Conservation (phyloP, 2,888 invertebrate species). For the Scaptomyza caliginosa region DNA sequence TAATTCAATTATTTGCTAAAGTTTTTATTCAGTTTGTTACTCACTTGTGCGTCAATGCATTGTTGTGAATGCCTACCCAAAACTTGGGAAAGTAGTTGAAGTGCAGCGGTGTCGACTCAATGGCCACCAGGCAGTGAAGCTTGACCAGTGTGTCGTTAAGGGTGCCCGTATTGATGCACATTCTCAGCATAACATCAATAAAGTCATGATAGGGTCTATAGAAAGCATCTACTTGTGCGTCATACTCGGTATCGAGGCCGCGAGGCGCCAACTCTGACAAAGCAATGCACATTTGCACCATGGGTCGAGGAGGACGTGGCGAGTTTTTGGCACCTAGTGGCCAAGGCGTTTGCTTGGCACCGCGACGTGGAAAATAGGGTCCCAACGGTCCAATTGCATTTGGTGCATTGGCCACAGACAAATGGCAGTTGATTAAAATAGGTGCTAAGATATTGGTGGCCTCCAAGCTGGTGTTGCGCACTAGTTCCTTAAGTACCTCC, state of each 20-base stretch:
- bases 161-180: conserved; percentile 94
- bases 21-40: conserved; percentile 21
- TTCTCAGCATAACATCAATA: conserved; percentile 92
- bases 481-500: conserved; percentile 85
- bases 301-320: conserved; percentile 89
- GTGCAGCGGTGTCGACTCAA: conserved; percentile 95
- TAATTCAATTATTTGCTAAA: not conserved
- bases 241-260: conserved; percentile 91
- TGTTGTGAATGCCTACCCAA: conserved; percentile 94
- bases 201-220: conserved; percentile 95
- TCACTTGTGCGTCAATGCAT: conserved; percentile 83
- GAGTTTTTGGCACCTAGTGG: conserved; percentile 87
- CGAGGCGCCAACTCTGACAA: conserved; percentile 87
- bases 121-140: conserved; percentile 94
- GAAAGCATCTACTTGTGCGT: conserved; percentile 89
- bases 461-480: conserved; percentile 83
- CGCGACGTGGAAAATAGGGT: conserved; percentile 90
- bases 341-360: conserved; percentile 85
- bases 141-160: conserved; percentile 94
- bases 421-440: conserved; percentile 92
- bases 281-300: conserved; percentile 94
- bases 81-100: conserved; percentile 95
- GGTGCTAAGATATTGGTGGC: conserved; percentile 92
- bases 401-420: conserved; percentile 90
- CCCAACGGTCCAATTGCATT: conserved; percentile 88